Evolutionary conservation across 2,113 vertebrate genomes (phyloP).

Genomic region (Xenopus laevis): DNA sequence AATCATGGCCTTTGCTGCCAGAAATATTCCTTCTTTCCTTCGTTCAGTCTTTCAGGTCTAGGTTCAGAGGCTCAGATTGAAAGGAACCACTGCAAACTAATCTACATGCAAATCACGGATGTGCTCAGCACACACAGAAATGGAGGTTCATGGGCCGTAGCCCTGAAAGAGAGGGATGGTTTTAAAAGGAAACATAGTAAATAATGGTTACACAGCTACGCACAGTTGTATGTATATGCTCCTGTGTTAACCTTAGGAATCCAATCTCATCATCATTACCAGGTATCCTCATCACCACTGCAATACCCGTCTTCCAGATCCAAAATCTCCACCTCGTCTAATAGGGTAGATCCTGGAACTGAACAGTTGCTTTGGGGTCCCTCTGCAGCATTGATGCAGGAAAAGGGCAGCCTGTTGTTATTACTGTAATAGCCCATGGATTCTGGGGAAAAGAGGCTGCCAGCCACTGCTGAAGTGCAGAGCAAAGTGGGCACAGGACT

Average conservation of each 20-base stretch:
- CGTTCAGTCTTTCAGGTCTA: not conserved
- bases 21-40: not conserved
- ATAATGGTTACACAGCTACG: too few species aligned
- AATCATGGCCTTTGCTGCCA: constrained; percentile 10
- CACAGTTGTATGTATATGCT: too few species aligned
- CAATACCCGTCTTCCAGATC: constrained; percentile 70
- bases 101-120: constrained; percentile 27
- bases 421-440: constrained; percentile 76
- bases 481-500: constrained; percentile 65
- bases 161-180: not conserved
- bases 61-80: not conserved
- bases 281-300: constrained; percentile 77
- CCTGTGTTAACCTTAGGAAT: too few species aligned
- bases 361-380: constrained; percentile 13
- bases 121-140: not conserved
- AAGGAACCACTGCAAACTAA: constrained; percentile 9
- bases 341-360: constrained; percentile 53
- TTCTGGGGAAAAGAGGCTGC: constrained; percentile 56
- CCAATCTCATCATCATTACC: constrained; percentile 61
- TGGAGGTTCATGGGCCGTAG: not conserved
- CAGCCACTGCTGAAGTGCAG: constrained; percentile 50
- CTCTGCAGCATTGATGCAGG: constrained; percentile 44
- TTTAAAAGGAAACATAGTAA: not conserved
- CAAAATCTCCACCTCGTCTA: constrained; percentile 87
- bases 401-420: constrained; percentile 47